These are phyloP conservation scores for Cryptomyrus ogoouensis DNA, from an alignment of 2,113 vertebrate genomes.

Conservation along the genomic window DNA sequence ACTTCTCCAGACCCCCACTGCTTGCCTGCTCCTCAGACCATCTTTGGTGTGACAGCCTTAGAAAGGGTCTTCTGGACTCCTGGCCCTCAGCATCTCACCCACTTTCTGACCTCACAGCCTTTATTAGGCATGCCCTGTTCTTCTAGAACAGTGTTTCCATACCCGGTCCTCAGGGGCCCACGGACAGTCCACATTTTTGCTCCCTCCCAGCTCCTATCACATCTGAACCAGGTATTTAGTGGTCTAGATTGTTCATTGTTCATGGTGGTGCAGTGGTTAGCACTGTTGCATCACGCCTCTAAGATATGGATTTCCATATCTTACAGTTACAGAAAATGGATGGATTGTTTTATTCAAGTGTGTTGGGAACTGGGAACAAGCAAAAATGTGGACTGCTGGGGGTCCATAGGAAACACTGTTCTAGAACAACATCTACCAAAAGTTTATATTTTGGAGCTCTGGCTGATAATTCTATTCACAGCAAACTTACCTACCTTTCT, in stretches of 20 bases:
- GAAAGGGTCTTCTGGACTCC: neutral
- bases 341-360: neutral
- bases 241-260: neutral
- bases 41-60: neutral
- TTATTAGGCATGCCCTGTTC: neutral
- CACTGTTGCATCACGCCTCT: neutral
- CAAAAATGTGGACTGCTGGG: neutral
- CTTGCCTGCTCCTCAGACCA: neutral
- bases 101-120: neutral
- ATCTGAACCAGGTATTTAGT: neutral
- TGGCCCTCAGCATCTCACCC: neutral
- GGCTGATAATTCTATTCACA: neutral
- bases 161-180: neutral
- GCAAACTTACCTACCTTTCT: neutral
- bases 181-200: neutral
- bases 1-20: neutral
- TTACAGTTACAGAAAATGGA: neutral
- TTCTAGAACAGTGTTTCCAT: neutral
- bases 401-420: neutral
- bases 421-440: neutral
- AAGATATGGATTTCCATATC: too few relatives aligned
- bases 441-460: neutral
- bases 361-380: neutral
- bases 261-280: neutral
- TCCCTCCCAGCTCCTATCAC: neutral